Evolutionary conservation across 2,797 vertebrate species (phyloP), one percentile per base, ranked within the genome.

Genomic region (Sebastolobus alascanus): DNA sequence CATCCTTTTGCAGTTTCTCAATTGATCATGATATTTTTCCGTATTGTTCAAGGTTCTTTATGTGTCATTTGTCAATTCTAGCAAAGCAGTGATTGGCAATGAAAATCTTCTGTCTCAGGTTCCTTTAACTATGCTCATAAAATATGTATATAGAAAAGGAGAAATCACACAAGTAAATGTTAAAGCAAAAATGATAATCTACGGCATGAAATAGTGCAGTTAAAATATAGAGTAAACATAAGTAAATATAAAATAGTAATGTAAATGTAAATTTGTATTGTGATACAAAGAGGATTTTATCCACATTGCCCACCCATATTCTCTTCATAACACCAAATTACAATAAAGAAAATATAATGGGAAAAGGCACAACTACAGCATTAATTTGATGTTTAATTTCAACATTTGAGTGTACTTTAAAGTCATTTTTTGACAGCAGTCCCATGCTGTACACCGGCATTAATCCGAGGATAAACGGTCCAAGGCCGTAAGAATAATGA

Each of bases 391-490:
- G 54, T 65, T 25, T 55, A 1, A 20, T 31, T 72, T 5, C 5
- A 55, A 68, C 43, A 54, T 63, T 6, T 27, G 4, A 58, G 18
- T 46, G 55, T 27, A 68, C 16, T 56, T 29, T 29, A 2, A 63
- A 40, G n/a, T 13, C 25, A 8, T 75, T 52, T 52, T 68, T 50
- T n/a, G n/a, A 60, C 50, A 18, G 35, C n/a, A 13, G 54, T 73
- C 65, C 40, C 5, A 61, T 46, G 38, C 56, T 71, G 60, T 9
- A 68, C 29, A n/a, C 16, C 29, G 61, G 22, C 63, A 79, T 22
- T 70, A 75, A 81, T 59, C 58, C 50, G 9, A 68, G 35, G 68
- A 70, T 58, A 71, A 43, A 83, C 35, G 1, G 37, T 56, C 13
- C 55, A 68, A 78, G 31, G 55, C 35, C 10, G 1, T 27, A 52